phyloP scores from a whole-genome alignment of 2,797 vertebrate genomes.

The Myiotriccus ornatus region DNA sequence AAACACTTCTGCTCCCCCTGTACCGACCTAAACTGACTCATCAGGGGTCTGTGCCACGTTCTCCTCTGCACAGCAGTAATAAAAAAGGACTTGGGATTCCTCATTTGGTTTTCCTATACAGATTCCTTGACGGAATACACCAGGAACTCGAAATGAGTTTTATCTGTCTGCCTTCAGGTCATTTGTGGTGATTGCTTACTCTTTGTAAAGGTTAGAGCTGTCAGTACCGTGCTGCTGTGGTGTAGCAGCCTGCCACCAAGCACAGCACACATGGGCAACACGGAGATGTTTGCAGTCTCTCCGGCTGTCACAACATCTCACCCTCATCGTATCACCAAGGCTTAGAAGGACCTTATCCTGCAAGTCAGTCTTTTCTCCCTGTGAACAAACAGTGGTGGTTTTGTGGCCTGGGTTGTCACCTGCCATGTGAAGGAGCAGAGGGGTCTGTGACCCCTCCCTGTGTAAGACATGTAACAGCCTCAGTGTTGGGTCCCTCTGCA shows the following conservation, averaged over 20 bases:
- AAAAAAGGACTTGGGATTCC: neutral
- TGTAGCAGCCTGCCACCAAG: neutral
- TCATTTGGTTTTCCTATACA: neutral
- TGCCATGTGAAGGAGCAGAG: neutral
- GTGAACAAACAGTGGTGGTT: neutral
- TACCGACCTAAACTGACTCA: neutral
- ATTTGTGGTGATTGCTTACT: neutral
- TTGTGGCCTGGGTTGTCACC: neutral
- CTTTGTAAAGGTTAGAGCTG: constrained; percentile 4
- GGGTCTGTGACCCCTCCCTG: neutral
- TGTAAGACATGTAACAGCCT: no score
- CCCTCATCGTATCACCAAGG: neutral
- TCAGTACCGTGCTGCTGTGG: neutral
- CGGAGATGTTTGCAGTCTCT: neutral
- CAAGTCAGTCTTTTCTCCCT: neutral
- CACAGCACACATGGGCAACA: neutral
- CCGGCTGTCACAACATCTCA: neutral
- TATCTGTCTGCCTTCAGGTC: neutral
- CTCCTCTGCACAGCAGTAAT: neutral
- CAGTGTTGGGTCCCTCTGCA: fast-evolving
- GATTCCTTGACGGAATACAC: neutral
- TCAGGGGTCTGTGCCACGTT: neutral
- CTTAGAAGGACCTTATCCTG: neutral
- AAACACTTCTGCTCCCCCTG: neutral
- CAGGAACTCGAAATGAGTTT: neutral